phyloP scores from a whole-genome alignment of 2,113 vertebrate genomes.

The Lota lota region DNA sequence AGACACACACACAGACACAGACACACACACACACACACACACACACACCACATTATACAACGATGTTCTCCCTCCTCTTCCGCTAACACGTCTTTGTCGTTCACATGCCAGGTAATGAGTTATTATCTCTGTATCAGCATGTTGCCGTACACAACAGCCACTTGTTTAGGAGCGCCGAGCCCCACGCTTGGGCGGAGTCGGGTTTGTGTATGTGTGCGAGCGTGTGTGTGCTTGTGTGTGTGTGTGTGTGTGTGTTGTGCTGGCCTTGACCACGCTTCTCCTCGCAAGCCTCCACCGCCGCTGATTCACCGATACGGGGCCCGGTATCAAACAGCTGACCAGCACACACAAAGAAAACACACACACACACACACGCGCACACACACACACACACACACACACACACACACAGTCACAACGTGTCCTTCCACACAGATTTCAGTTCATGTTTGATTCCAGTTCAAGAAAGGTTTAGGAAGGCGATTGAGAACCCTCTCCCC shows the following conservation, averaged over 20 bases:
- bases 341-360: conserved; percentile 4
- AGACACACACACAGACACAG: conserved; percentile 19
- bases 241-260: conserved; percentile 25
- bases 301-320: conserved; percentile 55
- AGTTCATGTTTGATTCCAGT: conserved; percentile 43
- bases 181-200: conserved; percentile 32
- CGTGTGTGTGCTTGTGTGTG: conserved; percentile 19
- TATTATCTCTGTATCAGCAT: conserved; percentile 64
- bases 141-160: conserved; percentile 52
- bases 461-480: not conserved
- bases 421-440: conserved; percentile 35
- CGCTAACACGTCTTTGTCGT: conserved; percentile 55
- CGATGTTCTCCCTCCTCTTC: conserved; percentile 31
- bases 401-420: not conserved
- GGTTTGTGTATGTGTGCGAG: conserved; percentile 45
- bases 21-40: conserved; percentile 6
- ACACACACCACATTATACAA: conserved; percentile 18
- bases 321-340: conserved; percentile 56
- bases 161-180: conserved; percentile 51
- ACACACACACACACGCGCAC: not conserved
- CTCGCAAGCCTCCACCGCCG: conserved; percentile 44
- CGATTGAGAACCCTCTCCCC: conserved; percentile 9
- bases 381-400: no score
- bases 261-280: conserved; percentile 58
- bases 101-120: conserved; percentile 67